phyloP scores from a whole-genome alignment of 2,113 vertebrate genomes.

The Pontoporia blainvillei region DNA sequence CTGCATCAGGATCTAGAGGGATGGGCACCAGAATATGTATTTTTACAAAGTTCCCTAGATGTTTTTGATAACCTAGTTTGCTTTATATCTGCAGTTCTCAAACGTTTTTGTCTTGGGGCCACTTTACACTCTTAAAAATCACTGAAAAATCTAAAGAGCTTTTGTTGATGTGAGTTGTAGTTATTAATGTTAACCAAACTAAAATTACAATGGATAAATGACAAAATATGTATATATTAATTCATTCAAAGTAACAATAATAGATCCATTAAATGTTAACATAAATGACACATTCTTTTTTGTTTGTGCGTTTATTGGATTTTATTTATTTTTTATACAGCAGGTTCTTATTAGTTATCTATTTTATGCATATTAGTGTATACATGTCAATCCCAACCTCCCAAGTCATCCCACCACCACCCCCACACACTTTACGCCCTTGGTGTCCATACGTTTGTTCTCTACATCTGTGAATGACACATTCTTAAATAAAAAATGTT shows the following conservation, averaged over 20 bases:
- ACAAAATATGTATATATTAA: background rate
- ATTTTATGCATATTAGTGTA: too few relatives aligned
- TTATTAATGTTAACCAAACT: background rate
- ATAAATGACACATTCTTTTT: background rate
- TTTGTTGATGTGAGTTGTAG: background rate
- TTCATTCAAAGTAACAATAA: background rate
- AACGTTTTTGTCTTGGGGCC: background rate
- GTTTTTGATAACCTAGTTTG: background rate
- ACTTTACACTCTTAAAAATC: background rate
- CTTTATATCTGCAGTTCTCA: background rate
- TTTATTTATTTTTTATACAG: too few relatives aligned
- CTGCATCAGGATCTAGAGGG: background rate
- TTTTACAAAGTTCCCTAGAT: background rate
- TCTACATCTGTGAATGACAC: background rate
- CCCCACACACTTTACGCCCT: too few relatives aligned
- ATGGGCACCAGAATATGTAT: background rate
- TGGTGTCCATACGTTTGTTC: too few relatives aligned
- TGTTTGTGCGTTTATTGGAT: too few relatives aligned
- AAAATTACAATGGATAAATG: background rate
- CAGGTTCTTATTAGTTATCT: too few relatives aligned
- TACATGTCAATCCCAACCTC: too few relatives aligned
- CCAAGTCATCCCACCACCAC: too few relatives aligned
- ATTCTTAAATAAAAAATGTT: conserved; percentile 2
- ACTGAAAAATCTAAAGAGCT: background rate
- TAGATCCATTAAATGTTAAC: background rate